Evolutionary conservation across 2,888 invertebrate species (phyloP), one percentile per base, ranked within the genome.

Genomic region (Dendrolimus houi): DNA sequence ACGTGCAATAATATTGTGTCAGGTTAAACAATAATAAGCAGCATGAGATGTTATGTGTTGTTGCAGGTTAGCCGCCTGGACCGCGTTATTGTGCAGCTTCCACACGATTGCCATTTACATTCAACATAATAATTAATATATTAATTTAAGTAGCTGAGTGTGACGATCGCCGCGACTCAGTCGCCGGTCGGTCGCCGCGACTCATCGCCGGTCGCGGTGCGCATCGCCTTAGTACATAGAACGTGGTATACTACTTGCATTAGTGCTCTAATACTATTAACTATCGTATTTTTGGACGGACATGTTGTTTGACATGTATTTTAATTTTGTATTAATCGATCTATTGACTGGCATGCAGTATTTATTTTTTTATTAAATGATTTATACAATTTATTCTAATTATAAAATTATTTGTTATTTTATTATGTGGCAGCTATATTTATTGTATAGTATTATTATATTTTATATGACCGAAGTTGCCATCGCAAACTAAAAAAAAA

Each of bases 31-130:
- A 17, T 17, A 17, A 17, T 29, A 29, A 29, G 6, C 29, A 29
- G 29, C 6, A 29, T 29, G 29, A 3, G 29, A 41, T 52, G 58
- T n/a, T 42, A 41, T 56, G 17, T 42, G 13, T 75, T 71, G 70
- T 83, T 80, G 0, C 83, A 85, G 85, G 72, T 70, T 52, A 54
- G 68, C 75, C 73, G 74, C 66, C 59, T 61, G 66, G 47, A 47
- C 65, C 66, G 64, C 68, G 67, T 67, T 69, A 77, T 82, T 76
- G 81, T 75, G 85, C 86, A 80, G 86, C 86, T 85, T 85, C 86
- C 86, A 85, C 85, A 74, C 75, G 82, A 83, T 85, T 85, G 86
- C 87, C 87, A 87, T 85, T 84, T 79, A 79, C 76, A 75, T 82
- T 74, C 47, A 12, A 78, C 70, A 65, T 78, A 76, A 70, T 77